Evolutionary conservation across 2,888 invertebrate species (phyloP).

Genomic region (Drosophila recens): DNA sequence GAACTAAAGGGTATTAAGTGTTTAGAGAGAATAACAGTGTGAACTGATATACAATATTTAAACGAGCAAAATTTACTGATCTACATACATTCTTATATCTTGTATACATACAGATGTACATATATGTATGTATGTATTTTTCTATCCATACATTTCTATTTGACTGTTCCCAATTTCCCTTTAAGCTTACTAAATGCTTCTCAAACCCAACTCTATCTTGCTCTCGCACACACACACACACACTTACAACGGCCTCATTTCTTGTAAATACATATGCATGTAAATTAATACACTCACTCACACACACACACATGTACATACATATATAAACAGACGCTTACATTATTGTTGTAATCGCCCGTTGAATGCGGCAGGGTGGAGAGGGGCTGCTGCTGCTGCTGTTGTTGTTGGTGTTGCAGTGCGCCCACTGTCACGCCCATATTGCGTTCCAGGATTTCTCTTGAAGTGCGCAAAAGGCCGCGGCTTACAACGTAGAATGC

Average conservation of each 20-base stretch:
- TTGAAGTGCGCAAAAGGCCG: constrained; percentile 79
- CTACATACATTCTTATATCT: neutral
- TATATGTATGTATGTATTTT: neutral
- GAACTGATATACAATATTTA: neutral
- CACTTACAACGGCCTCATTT: constrained; percentile 35
- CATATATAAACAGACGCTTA: constrained; percentile 55
- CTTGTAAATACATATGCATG: constrained; percentile 1
- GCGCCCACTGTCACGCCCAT: constrained; percentile 69
- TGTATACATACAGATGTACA: neutral
- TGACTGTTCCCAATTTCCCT: neutral
- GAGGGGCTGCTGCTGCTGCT: constrained; percentile 37
- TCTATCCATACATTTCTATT: neutral
- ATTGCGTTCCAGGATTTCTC: constrained; percentile 82
- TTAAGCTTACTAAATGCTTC: constrained; percentile 20
- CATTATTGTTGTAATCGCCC: constrained; percentile 60
- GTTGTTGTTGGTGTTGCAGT: constrained; percentile 53
- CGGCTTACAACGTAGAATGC: constrained; percentile 80
- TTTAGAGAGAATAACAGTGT: neutral
- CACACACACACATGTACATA: constrained; percentile 21
- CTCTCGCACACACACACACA: neutral
- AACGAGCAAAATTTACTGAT: constrained; percentile 6
- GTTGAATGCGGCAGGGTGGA: constrained; percentile 38
- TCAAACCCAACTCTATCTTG: constrained; percentile 24
- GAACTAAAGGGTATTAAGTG: neutral
- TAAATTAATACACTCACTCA: constrained; percentile 49